phyloP scores from a whole-genome alignment of 2,113 vertebrate species.

The Acrocephalus kingi region DNA sequence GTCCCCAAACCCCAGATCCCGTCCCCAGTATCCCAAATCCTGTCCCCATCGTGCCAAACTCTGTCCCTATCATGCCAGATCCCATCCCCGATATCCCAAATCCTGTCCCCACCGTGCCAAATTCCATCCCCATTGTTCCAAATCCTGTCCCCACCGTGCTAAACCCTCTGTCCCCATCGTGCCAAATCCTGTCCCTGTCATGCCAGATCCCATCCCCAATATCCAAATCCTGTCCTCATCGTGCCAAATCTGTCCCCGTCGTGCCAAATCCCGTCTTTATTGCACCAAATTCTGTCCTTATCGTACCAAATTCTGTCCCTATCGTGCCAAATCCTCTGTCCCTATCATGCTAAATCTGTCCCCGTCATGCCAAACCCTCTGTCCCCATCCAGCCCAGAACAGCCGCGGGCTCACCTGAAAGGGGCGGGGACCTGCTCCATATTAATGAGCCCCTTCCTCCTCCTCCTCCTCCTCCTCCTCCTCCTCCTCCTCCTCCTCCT shows the following conservation, averaged over 20 bases:
- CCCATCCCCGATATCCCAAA: not conserved
- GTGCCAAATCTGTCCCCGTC: not conserved
- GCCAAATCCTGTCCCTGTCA: fast-evolving
- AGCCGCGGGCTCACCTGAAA: not conserved
- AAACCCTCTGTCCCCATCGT: fast-evolving
- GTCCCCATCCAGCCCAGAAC: not conserved
- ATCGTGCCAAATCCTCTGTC: fast-evolving
- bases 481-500: not conserved
- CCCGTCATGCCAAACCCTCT: not conserved
- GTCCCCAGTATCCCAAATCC: too few relatives aligned
- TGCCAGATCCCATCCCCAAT: fast-evolving
- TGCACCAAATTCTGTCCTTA: too few relatives aligned
- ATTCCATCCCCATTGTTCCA: not conserved
- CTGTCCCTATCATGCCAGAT: not conserved
- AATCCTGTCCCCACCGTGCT: not conserved
- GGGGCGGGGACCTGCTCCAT: not conserved
- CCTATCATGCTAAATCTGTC: fast-evolving
- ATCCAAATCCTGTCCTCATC: fast-evolving
- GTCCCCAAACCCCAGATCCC: too few relatives aligned
- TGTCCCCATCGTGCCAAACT: not conserved
- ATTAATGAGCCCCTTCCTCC: conserved; percentile 34
- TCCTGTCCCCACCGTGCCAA: fast-evolving
- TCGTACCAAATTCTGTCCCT: not conserved
- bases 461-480: not conserved
- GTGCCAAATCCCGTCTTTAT: not conserved